phyloP scores from a whole-genome alignment of 2,888 invertebrate genomes.

The Drosophila mettleri region DNA sequence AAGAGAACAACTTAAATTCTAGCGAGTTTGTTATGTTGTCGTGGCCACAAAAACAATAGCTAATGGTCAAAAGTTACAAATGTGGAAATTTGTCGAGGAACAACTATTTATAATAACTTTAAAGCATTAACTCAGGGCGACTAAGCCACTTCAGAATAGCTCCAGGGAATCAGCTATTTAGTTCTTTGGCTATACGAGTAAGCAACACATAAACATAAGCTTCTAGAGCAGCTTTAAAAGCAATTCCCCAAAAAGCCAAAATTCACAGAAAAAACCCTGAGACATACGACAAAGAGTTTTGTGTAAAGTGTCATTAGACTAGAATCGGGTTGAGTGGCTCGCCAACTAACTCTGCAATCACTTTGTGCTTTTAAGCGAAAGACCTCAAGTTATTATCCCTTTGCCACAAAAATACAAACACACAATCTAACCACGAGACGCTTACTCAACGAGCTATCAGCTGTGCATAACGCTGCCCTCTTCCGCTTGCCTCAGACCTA shows the following conservation, averaged over 20 bases:
- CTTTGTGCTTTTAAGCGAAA: conserved; percentile 73
- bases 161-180: conserved; percentile 57
- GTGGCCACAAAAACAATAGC: conserved; percentile 73
- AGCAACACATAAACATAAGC: conserved; percentile 50
- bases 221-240: conserved; percentile 53
- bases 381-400: conserved; percentile 70
- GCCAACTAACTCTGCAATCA: conserved; percentile 59
- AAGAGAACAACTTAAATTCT: conserved; percentile 9
- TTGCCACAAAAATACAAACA: conserved; percentile 38
- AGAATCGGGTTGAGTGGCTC: conserved; percentile 43
- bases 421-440: conserved; percentile 43
- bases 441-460: conserved; percentile 48
- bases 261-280: conserved; percentile 6
- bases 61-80: conserved; percentile 76
- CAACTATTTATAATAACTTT: conserved; percentile 72
- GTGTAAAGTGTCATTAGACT: conserved; percentile 65
- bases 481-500: conserved; percentile 12
- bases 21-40: conserved; percentile 56
- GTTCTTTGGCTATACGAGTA: conserved; percentile 48
- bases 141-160: conserved; percentile 50
- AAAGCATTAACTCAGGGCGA: conserved; percentile 65
- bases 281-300: conserved; percentile 4
- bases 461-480: conserved; percentile 44
- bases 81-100: conserved; percentile 43
- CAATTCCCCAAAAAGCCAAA: conserved; percentile 46